These are phyloP conservation scores for Danaus melanippus DNA, from an alignment of 1,140 invertebrate genomes.

Conservation along the genomic window DNA sequence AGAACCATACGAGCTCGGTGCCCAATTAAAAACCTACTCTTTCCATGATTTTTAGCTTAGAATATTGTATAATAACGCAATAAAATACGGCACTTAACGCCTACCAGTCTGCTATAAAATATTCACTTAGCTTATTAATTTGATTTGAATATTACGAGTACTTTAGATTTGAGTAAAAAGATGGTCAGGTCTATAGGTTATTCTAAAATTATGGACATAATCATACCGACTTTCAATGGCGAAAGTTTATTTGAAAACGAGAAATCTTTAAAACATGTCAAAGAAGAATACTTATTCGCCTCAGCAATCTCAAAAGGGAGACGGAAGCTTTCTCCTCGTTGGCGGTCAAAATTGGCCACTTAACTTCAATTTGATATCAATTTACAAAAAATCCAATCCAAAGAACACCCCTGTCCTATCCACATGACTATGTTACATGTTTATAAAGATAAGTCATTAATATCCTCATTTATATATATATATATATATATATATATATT, in stretches of 20 bases:
- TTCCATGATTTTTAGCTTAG: slow-evolving; percentile 70
- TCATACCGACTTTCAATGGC: not conserved
- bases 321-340: slow-evolving; percentile 51
- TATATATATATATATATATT: too few relatives aligned
- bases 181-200: too few relatives aligned
- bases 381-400: slow-evolving; percentile 23
- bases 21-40: slow-evolving; percentile 72
- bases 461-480: not conserved
- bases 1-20: slow-evolving; percentile 58
- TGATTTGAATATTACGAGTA: slow-evolving; percentile 44
- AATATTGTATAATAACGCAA: slow-evolving; percentile 72
- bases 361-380: slow-evolving; percentile 43
- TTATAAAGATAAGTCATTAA: not conserved
- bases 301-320: slow-evolving; percentile 46
- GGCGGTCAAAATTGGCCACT: slow-evolving; percentile 50
- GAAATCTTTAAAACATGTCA: slow-evolving; percentile 4
- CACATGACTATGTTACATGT: slow-evolving; percentile 5
- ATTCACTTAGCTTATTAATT: slow-evolving; percentile 37
- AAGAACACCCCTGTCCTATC: slow-evolving; percentile 5
- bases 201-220: slow-evolving; percentile 46
- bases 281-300: slow-evolving; percentile 45
- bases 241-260: too few relatives aligned
- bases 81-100: slow-evolving; percentile 70
- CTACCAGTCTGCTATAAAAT: slow-evolving; percentile 58
- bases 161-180: too few relatives aligned